Evolutionary conservation across 2,888 invertebrate species (phyloP), one percentile per base, ranked within the genome.

Genomic region (Meteorus colon): DNA sequence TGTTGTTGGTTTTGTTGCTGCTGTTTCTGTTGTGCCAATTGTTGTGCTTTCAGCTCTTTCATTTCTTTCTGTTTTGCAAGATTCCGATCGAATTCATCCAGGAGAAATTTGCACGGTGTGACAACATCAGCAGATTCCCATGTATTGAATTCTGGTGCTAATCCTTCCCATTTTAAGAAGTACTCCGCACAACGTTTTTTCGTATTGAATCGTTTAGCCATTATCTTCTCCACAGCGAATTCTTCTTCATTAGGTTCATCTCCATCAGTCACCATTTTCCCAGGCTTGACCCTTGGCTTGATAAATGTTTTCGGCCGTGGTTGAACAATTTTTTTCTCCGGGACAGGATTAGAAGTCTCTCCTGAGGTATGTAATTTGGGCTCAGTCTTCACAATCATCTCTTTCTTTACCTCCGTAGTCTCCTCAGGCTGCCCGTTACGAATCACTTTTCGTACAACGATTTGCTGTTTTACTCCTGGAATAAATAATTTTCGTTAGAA

Each of bases 161-260:
- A 94, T 67, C 95, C 94, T 86, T 96, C 95, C 96, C 96, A 96
- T 89, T 96, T 96, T 69, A 96, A 92, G 84, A 96, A 91, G 90
- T 96, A 96, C 90, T 96, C 96, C 81, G 94, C 94, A 84, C 94
- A 94, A 87, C 94, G 94, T 79, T 93, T 92, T 82, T 90, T 91
- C 8, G 95, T 94, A 91, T 96, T 96, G 88, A 94, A 96, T 62
- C 96, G 91, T 89, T 96, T 96, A 41, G 96, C 96, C 66, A 96
- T 92, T 78, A 96, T 96, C 90, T 95, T 95, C 88, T 96, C 96
- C 0, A 96, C 95, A 0, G 93, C 92, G 86, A 93, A 95, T 87
- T 96, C 95, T 77, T 93, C 92, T 14, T 92, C 86, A 19, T 86
- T 87, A 1, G 83, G 80, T 29, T 85, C 85, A 12, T 79, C 81